Conservation (phyloP, 2,113 vertebrate species). For the Salminus brasiliensis region DNA sequence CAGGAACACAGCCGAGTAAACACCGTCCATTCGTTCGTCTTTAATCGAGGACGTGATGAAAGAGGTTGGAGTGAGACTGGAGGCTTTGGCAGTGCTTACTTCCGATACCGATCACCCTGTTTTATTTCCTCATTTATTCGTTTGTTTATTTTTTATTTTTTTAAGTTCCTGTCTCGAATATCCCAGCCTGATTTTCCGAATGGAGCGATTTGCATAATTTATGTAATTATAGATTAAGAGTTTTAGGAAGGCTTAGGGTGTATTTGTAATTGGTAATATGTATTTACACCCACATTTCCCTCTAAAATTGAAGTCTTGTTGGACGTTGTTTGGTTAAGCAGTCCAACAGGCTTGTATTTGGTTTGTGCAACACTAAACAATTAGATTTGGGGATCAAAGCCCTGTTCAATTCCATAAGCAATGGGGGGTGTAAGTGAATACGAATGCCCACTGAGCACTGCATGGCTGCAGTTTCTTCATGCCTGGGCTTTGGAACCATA, state of each 20-base stretch:
- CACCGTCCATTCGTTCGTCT: slow-evolving; percentile 22
- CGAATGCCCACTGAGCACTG: slow-evolving; percentile 74
- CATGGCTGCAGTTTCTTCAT: slow-evolving; percentile 47
- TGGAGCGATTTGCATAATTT: slow-evolving; percentile 19
- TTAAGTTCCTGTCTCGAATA: neutral
- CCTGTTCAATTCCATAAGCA: slow-evolving; percentile 64
- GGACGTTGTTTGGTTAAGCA: slow-evolving; percentile 44
- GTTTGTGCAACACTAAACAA: slow-evolving; percentile 70
- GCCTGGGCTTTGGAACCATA: slow-evolving; percentile 31
- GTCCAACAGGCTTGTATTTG: slow-evolving; percentile 50
- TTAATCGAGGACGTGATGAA: slow-evolving; percentile 38
- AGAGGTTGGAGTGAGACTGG: slow-evolving; percentile 15
- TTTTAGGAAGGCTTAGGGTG: slow-evolving; percentile 4
- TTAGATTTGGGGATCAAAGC: slow-evolving; percentile 72
- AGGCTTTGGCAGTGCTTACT: slow-evolving; percentile 24
- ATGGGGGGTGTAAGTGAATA: slow-evolving; percentile 74
- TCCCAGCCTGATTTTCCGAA: slow-evolving; percentile 8
- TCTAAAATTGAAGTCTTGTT: slow-evolving; percentile 52
- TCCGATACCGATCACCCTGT: slow-evolving; percentile 28
- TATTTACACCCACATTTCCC: slow-evolving; percentile 28
- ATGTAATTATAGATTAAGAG: slow-evolving; percentile 18
- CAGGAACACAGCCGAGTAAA: slow-evolving; percentile 39
- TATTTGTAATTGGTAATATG: slow-evolving; percentile 27
- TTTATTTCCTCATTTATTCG: neutral
- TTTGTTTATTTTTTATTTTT: slow-evolving; percentile 7